These are phyloP conservation scores for Myrmecobius fasciatus DNA, from an alignment of 2,113 vertebrate species.

Conservation along the genomic window DNA sequence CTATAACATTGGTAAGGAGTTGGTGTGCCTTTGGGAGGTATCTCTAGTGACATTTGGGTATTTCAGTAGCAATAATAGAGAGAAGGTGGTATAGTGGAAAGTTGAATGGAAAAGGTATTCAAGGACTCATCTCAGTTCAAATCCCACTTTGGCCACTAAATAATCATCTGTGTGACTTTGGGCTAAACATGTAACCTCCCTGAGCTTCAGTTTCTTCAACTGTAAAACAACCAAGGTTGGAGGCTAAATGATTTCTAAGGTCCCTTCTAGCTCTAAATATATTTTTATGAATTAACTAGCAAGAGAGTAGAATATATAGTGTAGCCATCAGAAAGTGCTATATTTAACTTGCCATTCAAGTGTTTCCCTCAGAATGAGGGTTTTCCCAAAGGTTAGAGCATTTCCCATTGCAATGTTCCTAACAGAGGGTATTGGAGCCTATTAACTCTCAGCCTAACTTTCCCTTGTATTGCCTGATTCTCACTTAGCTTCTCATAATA, in stretches of 20 bases:
- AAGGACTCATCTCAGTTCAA: neutral
- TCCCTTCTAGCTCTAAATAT: neutral
- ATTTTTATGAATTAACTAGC: neutral
- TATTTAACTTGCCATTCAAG: neutral
- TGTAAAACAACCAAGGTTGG: neutral
- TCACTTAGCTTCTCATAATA: neutral
- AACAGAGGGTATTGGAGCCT: neutral
- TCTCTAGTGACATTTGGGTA: neutral
- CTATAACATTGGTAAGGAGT: neutral
- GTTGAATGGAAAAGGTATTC: no score
- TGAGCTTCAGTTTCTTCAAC: neutral
- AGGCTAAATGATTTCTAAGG: neutral
- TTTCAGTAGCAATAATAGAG: neutral
- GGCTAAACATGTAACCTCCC: neutral
- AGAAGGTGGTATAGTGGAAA: neutral
- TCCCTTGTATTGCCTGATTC: neutral
- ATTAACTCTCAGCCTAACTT: neutral
- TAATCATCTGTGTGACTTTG: neutral
- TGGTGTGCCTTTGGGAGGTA: neutral
- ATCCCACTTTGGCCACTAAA: neutral
- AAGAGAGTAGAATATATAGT: neutral
- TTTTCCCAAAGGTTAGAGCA: neutral
- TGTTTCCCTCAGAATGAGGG: neutral
- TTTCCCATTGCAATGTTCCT: neutral
- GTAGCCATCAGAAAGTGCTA: neutral